These are phyloP conservation scores for Watsonalla binaria DNA, from an alignment of 2,888 invertebrate species.

Conservation along the genomic window DNA sequence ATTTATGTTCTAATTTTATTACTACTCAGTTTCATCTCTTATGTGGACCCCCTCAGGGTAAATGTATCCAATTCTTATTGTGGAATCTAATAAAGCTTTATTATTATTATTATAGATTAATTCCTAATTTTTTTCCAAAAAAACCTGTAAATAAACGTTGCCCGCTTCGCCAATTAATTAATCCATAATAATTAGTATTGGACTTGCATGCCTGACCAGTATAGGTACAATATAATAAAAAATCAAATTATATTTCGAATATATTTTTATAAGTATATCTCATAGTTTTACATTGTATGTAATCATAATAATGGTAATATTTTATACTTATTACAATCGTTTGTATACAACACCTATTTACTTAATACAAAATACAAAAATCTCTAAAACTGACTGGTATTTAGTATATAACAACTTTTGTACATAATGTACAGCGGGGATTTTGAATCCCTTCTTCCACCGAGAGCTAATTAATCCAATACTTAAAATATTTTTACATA, in stretches of 20 bases:
- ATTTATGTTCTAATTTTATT: too few species aligned
- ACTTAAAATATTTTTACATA: neutral
- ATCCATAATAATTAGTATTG: too few species aligned
- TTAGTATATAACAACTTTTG: constrained; percentile 35
- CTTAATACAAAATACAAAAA: constrained; percentile 36
- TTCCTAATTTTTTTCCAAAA: too few species aligned
- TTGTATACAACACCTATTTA: constrained; percentile 33
- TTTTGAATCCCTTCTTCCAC: constrained; percentile 38
- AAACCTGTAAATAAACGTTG: too few species aligned
- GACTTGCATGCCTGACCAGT: too few species aligned
- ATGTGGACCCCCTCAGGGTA: too few species aligned
- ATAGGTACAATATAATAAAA: constrained; percentile 2
- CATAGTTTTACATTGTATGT: constrained; percentile 6
- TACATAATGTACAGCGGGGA: constrained; percentile 7
- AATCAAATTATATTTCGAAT: constrained; percentile 18
- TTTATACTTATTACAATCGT: constrained; percentile 17
- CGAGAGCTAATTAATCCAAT: constrained; percentile 39
- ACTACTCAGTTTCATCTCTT: too few species aligned
- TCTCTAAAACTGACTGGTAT: constrained; percentile 62
- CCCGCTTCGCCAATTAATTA: too few species aligned
- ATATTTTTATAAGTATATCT: constrained; percentile 14
- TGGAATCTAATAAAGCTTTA: too few species aligned
- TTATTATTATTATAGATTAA: too few species aligned
- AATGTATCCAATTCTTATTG: too few species aligned
- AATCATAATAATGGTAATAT: constrained; percentile 17